Base-by-base conservation (phyloP, 2,888 invertebrate species). In the Dicycla oo region DNA sequence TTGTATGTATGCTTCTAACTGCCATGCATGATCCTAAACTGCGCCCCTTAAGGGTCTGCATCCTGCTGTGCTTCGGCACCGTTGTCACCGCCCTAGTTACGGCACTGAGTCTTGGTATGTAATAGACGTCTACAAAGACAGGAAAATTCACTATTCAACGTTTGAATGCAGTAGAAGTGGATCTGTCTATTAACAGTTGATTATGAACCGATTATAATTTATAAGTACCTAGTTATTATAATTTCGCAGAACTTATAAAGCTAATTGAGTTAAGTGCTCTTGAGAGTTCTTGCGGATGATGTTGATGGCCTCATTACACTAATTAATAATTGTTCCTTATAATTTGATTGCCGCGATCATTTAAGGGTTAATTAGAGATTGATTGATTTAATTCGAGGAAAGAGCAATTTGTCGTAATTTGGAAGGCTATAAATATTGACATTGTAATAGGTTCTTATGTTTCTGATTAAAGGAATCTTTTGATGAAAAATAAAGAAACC, bases 181-280 rank as follows among this genome's bases (percentile, higher is more conserved):
- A 30, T 70, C 13, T 13, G 15, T 70, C 49, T 61, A 64, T 57
- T 43, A 62, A 57, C 40, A 56, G 23, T 49, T 38, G 4, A 49
- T 53, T 62, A 45, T n/a, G 20, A 58, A n/a, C 34, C 34, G 18
- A 30, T 68, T 30, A 53, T 58, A 40, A 65, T 56, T 53, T 54
- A 45, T 26, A 61, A 47, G 23, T 53, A 57, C n/a, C n/a, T n/a
- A n/a, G 8, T 49, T 51, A 64, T 51, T 45, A 61, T 61, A 65
- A 74, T 80, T 75, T 78, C 81, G 54, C 58, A 71, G 77, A 76
- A 81, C 49, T 70, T 70, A 49, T 70, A 63, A 26, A 47, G n/a
- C 20, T 65, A 76, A 76, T 71, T 76, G 53, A 76, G 30, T 75
- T 65, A 81, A 63, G 47, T 45, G 70, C n/a, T 23, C 81, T 57